Conservation (phyloP, 2,888 invertebrate species). For the Leucophenga montana region DNA sequence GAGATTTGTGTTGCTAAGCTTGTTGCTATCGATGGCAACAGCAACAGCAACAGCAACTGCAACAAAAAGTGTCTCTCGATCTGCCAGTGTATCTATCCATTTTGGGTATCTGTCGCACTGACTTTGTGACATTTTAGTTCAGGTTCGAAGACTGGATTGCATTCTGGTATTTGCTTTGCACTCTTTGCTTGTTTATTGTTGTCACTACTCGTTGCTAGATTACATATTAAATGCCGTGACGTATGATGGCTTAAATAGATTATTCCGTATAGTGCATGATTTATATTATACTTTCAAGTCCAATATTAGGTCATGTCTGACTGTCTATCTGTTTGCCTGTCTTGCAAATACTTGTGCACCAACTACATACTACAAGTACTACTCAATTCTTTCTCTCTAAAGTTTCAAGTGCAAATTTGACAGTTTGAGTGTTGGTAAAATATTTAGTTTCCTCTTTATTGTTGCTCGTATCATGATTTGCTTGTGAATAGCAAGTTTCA, state of each 20-base stretch:
- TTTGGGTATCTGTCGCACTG: too few species aligned
- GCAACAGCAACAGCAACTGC: slow-evolving; percentile 9
- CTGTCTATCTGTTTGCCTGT: too few species aligned
- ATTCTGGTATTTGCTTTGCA: slow-evolving; percentile 9
- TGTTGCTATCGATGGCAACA: slow-evolving; percentile 23
- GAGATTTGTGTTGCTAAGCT: slow-evolving; percentile 26
- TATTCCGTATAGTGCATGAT: slow-evolving; percentile 31
- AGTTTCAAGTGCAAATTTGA: too few species aligned
- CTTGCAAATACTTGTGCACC: too few species aligned
- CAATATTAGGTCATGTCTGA: too few species aligned
- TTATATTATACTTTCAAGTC: not conserved
- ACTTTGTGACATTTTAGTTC: not conserved
- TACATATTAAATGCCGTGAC: slow-evolving; percentile 31
- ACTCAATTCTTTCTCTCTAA: too few species aligned
- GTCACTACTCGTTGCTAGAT: slow-evolving; percentile 22
- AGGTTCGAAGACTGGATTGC: not conserved
- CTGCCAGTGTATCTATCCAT: too few species aligned
- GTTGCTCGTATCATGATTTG: too few species aligned
- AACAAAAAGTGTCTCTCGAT: not conserved
- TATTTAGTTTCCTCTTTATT: too few species aligned
- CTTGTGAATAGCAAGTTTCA: too few species aligned
- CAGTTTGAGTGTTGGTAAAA: too few species aligned
- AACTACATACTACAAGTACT: too few species aligned
- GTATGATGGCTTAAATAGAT: slow-evolving; percentile 51
- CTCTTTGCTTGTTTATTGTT: slow-evolving; percentile 3